phyloP scores from a whole-genome alignment of 2,797 vertebrate genomes.

The Poeciliopsis infans region DNA sequence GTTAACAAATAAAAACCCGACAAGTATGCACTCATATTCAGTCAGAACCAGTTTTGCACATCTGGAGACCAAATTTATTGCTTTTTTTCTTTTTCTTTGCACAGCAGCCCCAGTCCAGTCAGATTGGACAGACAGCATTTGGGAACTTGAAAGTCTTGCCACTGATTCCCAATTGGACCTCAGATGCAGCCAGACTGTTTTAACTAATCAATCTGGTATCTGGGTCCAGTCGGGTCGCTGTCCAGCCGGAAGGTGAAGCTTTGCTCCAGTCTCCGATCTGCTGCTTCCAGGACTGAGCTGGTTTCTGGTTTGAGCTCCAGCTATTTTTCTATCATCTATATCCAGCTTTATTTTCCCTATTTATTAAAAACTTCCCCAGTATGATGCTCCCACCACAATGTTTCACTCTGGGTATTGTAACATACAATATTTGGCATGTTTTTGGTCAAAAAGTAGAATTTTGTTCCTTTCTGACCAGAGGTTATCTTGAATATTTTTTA shows the following conservation, averaged over 20 bases:
- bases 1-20: neutral
- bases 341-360: neutral
- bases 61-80: neutral
- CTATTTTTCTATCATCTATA: neutral
- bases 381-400: neutral
- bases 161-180: neutral
- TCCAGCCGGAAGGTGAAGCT: neutral
- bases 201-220: neutral
- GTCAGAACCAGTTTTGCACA: neutral
- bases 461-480: neutral
- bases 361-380: neutral
- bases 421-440: neutral
- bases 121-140: neutral
- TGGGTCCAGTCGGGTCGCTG: neutral
- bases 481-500: neutral
- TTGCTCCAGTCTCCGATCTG: neutral
- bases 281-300: neutral
- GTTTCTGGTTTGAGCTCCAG: neutral
- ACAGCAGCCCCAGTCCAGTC: neutral
- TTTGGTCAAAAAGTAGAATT: neutral
- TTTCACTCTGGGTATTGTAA: neutral
- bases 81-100: neutral
- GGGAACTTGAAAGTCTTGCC: neutral
- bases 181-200: neutral
- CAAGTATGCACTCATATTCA: neutral